These are phyloP conservation scores for Collichthys lucidus DNA, from an alignment of 2,113 vertebrate species.

Conservation along the genomic window DNA sequence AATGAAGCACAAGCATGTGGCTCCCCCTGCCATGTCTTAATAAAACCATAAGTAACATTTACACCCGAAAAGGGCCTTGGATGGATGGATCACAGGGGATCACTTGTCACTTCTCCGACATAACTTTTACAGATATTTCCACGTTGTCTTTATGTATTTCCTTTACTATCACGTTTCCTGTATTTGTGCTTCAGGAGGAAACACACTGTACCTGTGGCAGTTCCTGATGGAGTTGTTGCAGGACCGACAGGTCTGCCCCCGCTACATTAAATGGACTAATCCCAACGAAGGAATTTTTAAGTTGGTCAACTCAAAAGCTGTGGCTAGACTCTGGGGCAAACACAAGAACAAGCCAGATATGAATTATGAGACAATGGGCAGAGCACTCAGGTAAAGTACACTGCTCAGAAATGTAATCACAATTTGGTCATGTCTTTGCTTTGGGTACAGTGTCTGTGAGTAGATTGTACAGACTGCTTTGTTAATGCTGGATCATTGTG, in stretches of 20 bases:
- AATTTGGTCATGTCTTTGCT: neutral
- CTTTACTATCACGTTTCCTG: slow-evolving; percentile 7
- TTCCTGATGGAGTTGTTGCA: slow-evolving; percentile 96
- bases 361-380: slow-evolving; percentile 99
- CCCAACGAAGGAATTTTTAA: slow-evolving; percentile 97
- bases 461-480: neutral
- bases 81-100: slow-evolving; percentile 12
- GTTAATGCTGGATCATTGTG: slow-evolving; percentile 17
- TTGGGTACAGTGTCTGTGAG: neutral
- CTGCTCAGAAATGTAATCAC: neutral
- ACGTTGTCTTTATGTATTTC: neutral
- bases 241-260: slow-evolving; percentile 95
- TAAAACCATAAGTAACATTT: neutral
- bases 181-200: slow-evolving; percentile 84
- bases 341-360: slow-evolving; percentile 99
- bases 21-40: neutral
- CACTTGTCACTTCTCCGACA: neutral
- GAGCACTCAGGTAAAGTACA: slow-evolving; percentile 91
- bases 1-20: neutral
- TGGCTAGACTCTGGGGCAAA: slow-evolving; percentile 95
- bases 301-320: slow-evolving; percentile 97
- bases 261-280: slow-evolving; percentile 98
- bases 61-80: neutral
- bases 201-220: slow-evolving; percentile 98
- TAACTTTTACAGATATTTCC: slow-evolving; percentile 14